Base-by-base conservation (phyloP, 2,797 vertebrate genomes). In the Aphelocoma californica region DNA sequence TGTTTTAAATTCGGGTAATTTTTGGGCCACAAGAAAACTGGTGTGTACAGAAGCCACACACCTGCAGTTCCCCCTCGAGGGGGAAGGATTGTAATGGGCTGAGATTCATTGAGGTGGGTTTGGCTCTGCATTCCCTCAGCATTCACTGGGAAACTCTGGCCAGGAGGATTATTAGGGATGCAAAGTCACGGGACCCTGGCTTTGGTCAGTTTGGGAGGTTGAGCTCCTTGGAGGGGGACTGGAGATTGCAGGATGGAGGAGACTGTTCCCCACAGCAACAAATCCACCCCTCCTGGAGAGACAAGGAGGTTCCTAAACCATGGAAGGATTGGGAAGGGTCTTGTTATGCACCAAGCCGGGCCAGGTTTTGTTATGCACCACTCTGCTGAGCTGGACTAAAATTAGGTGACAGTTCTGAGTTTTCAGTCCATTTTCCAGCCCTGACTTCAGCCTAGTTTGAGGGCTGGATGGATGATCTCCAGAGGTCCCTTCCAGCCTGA, bases 331-430 rank as follows among this genome's bases (percentile, higher is more conserved):
- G 73, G 36, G 53, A 1, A 5, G 2, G 12, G 28, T 8, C 82
- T 16, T 54, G 21, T 36, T 14, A 3, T 3, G n/a, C 25, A 2
- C 31, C 1, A 0, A 34, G 34, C 34, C 34, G 34, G 34, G 34
- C 34, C 34, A 34, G 12, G 28, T 8, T 85, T 16, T 54, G 21
- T 36, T 14, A 3, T 3, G n/a, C 25, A 2, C 31, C 1, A 0
- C 34, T 40, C 32, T 69, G 54, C 24, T 36, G 71, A 24, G 42
- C 42, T 50, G 40, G 6, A 8, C 21, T 38, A 12, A 53, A 45
- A 17, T 34, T 0, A 12, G 32, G 45, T 0, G 0, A 1, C 0
- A 1, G 3, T 45, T 77, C 23, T 14, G 44, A 7, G 15, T 1
- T 57, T 34, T 19, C 44, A 31, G 51, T 3, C 7, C 8, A 1